A percentile compares a stretch with the other conserved stretches of the same genome.
These are phyloP conservation scores for Alcedo quadribrachys DNA, from an alignment of 2,797 vertebrate genomes.

Conservation along the genomic window DNA sequence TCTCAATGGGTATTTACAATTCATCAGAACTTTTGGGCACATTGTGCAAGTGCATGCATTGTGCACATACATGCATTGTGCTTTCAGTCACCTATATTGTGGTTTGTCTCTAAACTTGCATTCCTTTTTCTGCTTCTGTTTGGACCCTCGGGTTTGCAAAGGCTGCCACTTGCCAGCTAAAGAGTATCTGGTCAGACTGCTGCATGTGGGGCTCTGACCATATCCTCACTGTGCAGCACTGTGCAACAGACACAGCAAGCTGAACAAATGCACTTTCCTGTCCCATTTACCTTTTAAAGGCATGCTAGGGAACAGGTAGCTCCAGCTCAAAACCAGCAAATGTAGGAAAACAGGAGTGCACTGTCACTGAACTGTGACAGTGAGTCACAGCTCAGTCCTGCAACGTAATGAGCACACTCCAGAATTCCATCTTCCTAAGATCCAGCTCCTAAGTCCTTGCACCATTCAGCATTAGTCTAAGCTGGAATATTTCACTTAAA, in stretches of 20 bases:
- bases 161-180: neutral
- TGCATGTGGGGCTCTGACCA: neutral
- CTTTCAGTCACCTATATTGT: neutral
- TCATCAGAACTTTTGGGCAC: neutral
- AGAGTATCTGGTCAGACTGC: neutral
- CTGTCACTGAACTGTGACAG: neutral
- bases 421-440: neutral
- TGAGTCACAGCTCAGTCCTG: neutral
- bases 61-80: neutral
- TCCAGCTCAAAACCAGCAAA: neutral
- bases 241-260: neutral
- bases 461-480: neutral
- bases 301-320: neutral
- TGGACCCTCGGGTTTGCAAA: constrained; percentile 34
- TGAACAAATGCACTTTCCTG: neutral
- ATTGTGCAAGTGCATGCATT: neutral
- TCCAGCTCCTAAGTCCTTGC: neutral
- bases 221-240: neutral
- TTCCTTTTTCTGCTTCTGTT: neutral
- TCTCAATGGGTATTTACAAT: neutral
- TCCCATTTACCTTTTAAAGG: neutral
- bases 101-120: neutral
- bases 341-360: neutral
- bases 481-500: neutral
- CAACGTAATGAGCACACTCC: neutral